These are phyloP conservation scores for Hipposideros armiger DNA, from an alignment of 2,113 vertebrate genomes.

Conservation along the genomic window DNA sequence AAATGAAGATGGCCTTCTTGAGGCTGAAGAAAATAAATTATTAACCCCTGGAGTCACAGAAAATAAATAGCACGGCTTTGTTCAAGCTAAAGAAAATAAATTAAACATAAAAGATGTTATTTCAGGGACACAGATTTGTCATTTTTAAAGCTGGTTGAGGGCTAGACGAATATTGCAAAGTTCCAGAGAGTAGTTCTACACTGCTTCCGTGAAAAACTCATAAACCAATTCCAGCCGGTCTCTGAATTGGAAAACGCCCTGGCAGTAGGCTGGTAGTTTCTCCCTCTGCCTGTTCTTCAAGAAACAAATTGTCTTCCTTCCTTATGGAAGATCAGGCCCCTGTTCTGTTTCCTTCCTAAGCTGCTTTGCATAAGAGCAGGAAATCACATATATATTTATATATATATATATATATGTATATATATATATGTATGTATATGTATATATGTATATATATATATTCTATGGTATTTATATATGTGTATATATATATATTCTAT, in stretches of 20 bases:
- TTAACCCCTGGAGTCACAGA: conserved; percentile 81
- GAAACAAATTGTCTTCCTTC: conserved; percentile 78
- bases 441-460: no score
- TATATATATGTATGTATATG: background rate
- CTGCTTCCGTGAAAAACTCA: conserved; percentile 76
- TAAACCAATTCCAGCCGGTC: conserved; percentile 57
- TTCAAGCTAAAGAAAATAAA: conserved; percentile 86
- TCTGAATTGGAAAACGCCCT: conserved; percentile 72
- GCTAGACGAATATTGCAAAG: conserved; percentile 65
- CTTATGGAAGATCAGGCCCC: conserved; percentile 73
- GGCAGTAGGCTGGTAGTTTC: conserved; percentile 11
- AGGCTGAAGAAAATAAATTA: conserved; percentile 85
- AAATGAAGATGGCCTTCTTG: conserved; percentile 86
- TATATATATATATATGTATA: background rate
- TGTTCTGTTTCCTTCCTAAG: conserved; percentile 67
- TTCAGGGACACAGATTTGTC: conserved; percentile 87
- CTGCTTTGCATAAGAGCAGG: conserved; percentile 75
- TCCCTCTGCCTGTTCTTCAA: conserved; percentile 38
- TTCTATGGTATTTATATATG: no score
- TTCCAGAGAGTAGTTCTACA: conserved; percentile 70
- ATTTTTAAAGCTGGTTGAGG: conserved; percentile 75
- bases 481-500: no score
- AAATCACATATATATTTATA: conserved; percentile 44
- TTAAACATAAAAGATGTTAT: conserved; percentile 86
- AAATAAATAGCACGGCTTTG: conserved; percentile 85